Evolutionary conservation across 2,113 vertebrate genomes (phyloP), one percentile per base, ranked within the genome.

Genomic region (Pterocles gutturalis): DNA sequence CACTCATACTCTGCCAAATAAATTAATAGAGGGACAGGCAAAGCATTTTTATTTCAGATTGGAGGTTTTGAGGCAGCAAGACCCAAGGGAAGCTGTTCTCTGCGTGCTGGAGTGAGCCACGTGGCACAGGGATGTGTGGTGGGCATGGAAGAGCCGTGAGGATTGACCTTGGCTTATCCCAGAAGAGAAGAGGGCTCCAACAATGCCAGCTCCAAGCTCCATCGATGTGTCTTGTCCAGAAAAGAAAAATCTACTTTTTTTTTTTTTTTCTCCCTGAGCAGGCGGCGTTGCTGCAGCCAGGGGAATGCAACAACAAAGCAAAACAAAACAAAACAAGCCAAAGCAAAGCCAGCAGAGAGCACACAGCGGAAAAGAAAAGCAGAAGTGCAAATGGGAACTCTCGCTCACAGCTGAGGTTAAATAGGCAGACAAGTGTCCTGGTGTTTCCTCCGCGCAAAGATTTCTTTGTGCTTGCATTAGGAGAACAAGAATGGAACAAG

Each of bases 391-490:
- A 62, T 3, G 9, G 54, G 49, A 83, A 70, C 48, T 33, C 79
- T 89, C 13, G 9, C 80, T 91, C 28, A 33, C 66, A 89, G 92
- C 73, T 5, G 25, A 80, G 72, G 76, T 94, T 95, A 70, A 79
- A 75, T 54, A 92, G 65, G 65, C 62, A 92, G 91, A 87, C 89
- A 79, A 84, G 64, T 93, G 78, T 94, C 83, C 79, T 92, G 83
- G 54, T 51, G 48, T 31, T 95, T 90, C 61, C 58, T 78, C 87
- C 5, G 4, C 92, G 94, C 93, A 95, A 89, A 94, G 76, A 82
- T 83, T 81, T 86, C 70, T 94, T 96, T 95, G 89, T 96, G 55
- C 60, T 51, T 64, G 82, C 73, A 84, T 95, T 94, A 51, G 89
- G 58, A 73, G 58, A 87, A 73, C 26, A 28, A 53, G 43, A 77